Evolutionary conservation across 2,888 invertebrate species (phyloP), one percentile per base, ranked within the genome.

Genomic region (Apeira syringaria): DNA sequence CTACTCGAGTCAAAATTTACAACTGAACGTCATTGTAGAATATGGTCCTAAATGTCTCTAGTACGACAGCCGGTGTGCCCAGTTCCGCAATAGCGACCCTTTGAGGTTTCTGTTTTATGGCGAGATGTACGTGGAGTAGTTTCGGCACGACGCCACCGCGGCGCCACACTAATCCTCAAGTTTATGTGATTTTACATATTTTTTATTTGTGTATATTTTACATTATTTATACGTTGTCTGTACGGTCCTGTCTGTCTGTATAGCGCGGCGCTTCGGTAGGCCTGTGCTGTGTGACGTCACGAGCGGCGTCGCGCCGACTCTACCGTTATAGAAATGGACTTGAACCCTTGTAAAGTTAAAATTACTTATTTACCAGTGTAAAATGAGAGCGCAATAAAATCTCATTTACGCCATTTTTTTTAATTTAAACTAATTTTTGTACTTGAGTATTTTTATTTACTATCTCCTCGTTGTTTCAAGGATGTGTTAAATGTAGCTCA

Each of bases 341-440:
- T 9, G 17, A 17, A 18, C 6, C 33, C 20, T 5, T 12, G 18
- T 36, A 7, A 20, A 36, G 12, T 28, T 12, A n/a, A 4, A n/a
- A 36, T 47, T 33, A 39, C 47, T 47, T 46, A 31, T 47, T 36
- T 40, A 40, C 49, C 35, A 37, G 37, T 47, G 47, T 53, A 24
- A 35, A 43, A 45, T 51, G 56, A 53, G 56, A 53, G 56, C 51
- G 53, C 49, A 52, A 52, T 49, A 46, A 49, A 50, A 45, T 49
- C 45, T 53, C 53, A 53, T 49, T 27, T 25, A 13, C 12, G 49
- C 46, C 56, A 48, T 51, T 48, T 50, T 50, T 49, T 47, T 47
- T 9, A 33, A 53, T 51, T 56, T 47, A 51, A 56, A 50, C 45
- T 45, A 49, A 46, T 47, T 56, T 56, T 53, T 56, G 49, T 56